Evolutionary conservation across 2,113 vertebrate species (phyloP), one percentile per base, ranked within the genome.

Genomic region (Stomatorhinus ivindoensis): DNA sequence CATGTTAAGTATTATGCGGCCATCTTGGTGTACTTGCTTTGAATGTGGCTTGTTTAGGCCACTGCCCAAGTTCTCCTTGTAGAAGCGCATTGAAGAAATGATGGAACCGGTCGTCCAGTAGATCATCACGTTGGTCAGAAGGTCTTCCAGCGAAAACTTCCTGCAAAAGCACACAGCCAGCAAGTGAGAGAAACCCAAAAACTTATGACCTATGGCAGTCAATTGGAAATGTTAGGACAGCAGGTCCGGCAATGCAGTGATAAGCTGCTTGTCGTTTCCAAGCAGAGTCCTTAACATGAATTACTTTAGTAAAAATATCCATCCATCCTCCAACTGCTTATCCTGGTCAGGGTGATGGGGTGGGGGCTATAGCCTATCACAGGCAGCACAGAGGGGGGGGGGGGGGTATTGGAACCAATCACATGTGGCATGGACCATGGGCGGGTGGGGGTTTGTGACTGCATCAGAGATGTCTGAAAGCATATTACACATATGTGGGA

Each of bases 61-160:
- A 85, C 92, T 89, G 58, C 89, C 13, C 0, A 97, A 0, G 90
- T 97, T 97, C 92, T 98, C 97, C 92, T 97, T 98, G 93, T 97
- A 98, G 93, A 95, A 97, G 65, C 97, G 94, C 97, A 98, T 97
- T 42, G 97, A 98, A 9, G 97, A 90, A 50, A 96, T 92, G 76
- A 97, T 98, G 93, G 96, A 97, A 27, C 96, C 93, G 0, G 97
- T 95, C 1, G 94, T 94, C 97, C 97, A 98, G 47, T 98, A 98
- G 94, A 98, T 97, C 97, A 97, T 97, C 87, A 97, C 93, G 0
- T 97, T 97, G n/a, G 97, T 97, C 91, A 98, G 94, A 73, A 98
- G 95, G 35, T 98, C 97, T 87, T 97, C 97, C 65, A 98, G 94
- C 35, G 96, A 94, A 91, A 96, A 98, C 93, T 97, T 97, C 92